A percentile compares a stretch with the other conserved stretches of the same genome.
These are phyloP conservation scores for Gobius niger DNA, from an alignment of 2,113 vertebrate species.

Conservation along the genomic window DNA sequence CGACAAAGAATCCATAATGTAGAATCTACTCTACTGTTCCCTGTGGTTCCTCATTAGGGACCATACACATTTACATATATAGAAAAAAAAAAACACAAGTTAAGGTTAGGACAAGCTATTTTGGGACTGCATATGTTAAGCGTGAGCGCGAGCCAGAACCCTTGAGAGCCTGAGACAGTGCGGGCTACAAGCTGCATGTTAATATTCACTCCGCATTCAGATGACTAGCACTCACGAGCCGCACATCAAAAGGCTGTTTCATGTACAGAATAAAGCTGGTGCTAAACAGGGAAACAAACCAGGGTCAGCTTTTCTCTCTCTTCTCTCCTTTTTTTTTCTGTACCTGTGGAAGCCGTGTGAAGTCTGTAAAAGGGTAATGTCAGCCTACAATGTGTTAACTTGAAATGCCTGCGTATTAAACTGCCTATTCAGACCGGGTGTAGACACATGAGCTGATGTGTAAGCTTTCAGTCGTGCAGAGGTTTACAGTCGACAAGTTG, in stretches of 20 bases:
- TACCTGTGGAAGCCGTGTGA: slow-evolving; percentile 21
- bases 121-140: background rate
- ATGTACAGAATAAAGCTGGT: slow-evolving; percentile 54
- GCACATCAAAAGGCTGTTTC: slow-evolving; percentile 62
- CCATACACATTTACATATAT: background rate
- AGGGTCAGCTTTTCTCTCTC: slow-evolving; percentile 15
- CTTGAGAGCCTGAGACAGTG: slow-evolving; percentile 41
- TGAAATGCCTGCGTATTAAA: background rate
- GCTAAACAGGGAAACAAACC: slow-evolving; percentile 45
- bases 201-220: slow-evolving; percentile 60
- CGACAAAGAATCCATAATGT: too few species aligned
- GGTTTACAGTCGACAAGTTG: too few species aligned
- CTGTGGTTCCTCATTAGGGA: background rate
- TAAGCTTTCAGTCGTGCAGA: too few species aligned
- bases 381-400: background rate
- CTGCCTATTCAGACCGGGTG: background rate
- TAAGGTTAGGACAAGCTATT: background rate
- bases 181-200: slow-evolving; percentile 52
- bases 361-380: background rate
- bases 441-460: too few species aligned
- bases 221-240: slow-evolving; percentile 58
- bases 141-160: slow-evolving; percentile 4
- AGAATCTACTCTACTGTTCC: too few species aligned
- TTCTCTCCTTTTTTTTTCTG: slow-evolving; percentile 1
- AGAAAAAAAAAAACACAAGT: background rate